Percentiles rank a stretch among this genome's conserved stretches.
Conservation (phyloP, 1,140 invertebrate genomes). For the Bombus waltoni region DNA sequence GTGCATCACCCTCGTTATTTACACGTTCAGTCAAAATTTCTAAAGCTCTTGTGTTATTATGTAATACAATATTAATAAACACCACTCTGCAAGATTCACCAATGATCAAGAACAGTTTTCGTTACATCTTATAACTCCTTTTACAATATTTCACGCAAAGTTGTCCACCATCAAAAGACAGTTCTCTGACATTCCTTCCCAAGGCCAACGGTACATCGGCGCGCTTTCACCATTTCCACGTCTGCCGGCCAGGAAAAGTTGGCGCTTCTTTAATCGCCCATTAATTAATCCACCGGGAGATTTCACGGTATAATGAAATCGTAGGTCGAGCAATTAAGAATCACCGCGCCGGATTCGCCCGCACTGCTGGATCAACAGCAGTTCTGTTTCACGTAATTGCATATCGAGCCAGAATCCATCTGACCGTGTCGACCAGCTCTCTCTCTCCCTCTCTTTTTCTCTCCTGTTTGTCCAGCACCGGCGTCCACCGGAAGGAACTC, state of each 20-base stretch:
- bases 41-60: no score
- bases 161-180: not conserved
- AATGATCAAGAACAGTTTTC: no score
- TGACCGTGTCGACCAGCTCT: not conserved
- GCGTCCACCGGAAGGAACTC: slow-evolving; percentile 47
- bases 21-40: no score
- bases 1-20: no score
- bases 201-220: not conserved
- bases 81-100: no score
- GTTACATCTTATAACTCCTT: not conserved
- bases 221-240: no score
- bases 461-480: not conserved
- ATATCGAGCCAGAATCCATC: slow-evolving; percentile 59
- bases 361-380: slow-evolving; percentile 29
- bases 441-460: not conserved
- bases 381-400: slow-evolving; percentile 67
- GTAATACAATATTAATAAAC: no score
- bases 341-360: not conserved
- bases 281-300: slow-evolving; percentile 20
- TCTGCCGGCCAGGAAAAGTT: no score
- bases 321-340: slow-evolving; percentile 32
- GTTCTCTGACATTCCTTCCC: not conserved
- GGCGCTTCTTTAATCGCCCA: slow-evolving; percentile 26
- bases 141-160: no score
- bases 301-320: not conserved